Evolutionary conservation across 1,140 invertebrate species (phyloP).

Genomic region (Formica exsecta): DNA sequence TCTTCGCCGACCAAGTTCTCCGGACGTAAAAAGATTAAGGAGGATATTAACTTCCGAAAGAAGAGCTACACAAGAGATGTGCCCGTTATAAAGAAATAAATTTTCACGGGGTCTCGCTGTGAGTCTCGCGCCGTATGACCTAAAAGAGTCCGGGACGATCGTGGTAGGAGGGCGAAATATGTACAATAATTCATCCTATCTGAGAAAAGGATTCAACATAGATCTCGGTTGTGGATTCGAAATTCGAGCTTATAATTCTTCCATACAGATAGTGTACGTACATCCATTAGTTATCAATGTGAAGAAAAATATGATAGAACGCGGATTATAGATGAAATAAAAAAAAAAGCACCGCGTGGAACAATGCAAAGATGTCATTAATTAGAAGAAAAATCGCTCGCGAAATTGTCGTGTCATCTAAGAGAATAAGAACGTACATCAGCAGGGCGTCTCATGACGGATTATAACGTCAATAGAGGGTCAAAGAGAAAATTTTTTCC

Average conservation of each 20-base stretch:
- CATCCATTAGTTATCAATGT: neutral
- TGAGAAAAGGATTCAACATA: constrained; percentile 70
- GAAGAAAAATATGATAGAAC: neutral
- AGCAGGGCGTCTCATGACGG: neutral
- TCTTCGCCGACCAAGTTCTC: constrained; percentile 32
- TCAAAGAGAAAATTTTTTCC: constrained; percentile 51
- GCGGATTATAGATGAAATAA: neutral
- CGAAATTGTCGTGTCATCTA: neutral
- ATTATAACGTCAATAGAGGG: constrained; percentile 31
- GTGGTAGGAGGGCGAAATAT: constrained; percentile 24
- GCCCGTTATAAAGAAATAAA: constrained; percentile 62
- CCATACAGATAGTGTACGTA: neutral
- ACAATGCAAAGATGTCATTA: constrained; percentile 20
- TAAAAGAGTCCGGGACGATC: constrained; percentile 50
- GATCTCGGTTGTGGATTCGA: constrained; percentile 81
- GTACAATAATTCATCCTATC: constrained; percentile 71
- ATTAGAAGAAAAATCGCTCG: constrained; percentile 38
- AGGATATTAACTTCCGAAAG: constrained; percentile 57
- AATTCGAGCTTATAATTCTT: constrained; percentile 79
- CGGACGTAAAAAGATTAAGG: constrained; percentile 53
- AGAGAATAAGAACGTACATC: neutral
- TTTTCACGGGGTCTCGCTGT: constrained; percentile 37
- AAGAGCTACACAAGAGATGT: constrained; percentile 50
- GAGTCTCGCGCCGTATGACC: constrained; percentile 39
- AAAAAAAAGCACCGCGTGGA: neutral